Evolutionary conservation across 1,140 invertebrate genomes (phyloP), one percentile per base, ranked within the genome.

Genomic region (Aphelinus certus): DNA sequence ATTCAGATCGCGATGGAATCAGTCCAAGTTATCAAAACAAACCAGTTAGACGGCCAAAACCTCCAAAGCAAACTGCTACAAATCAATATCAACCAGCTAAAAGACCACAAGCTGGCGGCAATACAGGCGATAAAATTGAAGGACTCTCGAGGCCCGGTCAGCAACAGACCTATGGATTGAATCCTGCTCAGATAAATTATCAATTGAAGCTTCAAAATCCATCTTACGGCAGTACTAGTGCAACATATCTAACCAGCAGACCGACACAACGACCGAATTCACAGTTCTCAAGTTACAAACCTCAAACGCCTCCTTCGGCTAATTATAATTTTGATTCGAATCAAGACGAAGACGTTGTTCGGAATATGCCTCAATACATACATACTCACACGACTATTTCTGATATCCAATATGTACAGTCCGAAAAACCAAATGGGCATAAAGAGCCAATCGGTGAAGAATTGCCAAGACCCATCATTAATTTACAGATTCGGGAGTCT

Each of bases 311-410:
- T 9, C 48, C 42, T 26, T 5, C 2, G 3, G 51, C 45, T 56
- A 46, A 10, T 0, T 42, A 67, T 1, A 67, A 67, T 67, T 56
- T 7, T 7, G 3, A 42, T 6, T 45, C 10, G 7, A 62, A 53
- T 55, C 58, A 53, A 46, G 46, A 63, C 10, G 47, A 62, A 6
- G 57, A 46, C 9, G n/a, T 49, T n/a, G 47, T 61, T 1, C 67
- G 10, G n/a, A 46, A 69, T 48, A 71, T 48, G 7, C 53, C 58
- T 64, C 7, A 65, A 9, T 73, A 67, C 7, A 48, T 67, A 5
- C 64, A 73, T 26, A 67, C 9, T n/a, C 64, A 73, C 43, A 61
- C 64, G 2, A 63, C 58, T 3, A 1, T 56, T 5, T 74, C 58
- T 6, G 42, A 55, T 7, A 48, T 74, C 10, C 58, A 68, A n/a